Evolutionary conservation across 2,888 invertebrate genomes (phyloP).

Genomic region (Celastrina argiolus): DNA sequence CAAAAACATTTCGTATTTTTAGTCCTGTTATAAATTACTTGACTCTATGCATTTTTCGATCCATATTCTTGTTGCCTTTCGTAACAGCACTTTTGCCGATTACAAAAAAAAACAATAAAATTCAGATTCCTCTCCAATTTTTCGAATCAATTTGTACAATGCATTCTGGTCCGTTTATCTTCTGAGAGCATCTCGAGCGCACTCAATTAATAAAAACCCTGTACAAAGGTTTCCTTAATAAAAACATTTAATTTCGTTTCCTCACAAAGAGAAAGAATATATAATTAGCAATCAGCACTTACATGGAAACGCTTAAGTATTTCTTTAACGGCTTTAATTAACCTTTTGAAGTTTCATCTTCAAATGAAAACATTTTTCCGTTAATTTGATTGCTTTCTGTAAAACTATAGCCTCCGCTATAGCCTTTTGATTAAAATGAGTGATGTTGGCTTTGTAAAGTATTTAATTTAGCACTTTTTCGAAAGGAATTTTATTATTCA

Average conservation of each 20-base stretch:
- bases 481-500: not conserved
- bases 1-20: too few species aligned
- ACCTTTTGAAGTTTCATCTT: not conserved
- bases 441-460: not conserved
- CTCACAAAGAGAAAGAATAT: not conserved
- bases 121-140: not conserved
- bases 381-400: constrained; percentile 4
- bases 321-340: not conserved
- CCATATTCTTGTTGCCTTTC: too few species aligned
- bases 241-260: not conserved
- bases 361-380: not conserved
- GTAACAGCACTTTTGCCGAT: too few species aligned
- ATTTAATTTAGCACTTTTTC: not conserved
- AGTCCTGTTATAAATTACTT: too few species aligned
- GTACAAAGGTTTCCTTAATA: not conserved
- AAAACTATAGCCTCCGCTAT: not conserved
- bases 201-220: too few species aligned
- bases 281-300: not conserved
- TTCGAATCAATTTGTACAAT: not conserved
- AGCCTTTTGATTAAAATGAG: not conserved
- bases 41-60: too few species aligned
- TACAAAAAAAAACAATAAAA: too few species aligned
- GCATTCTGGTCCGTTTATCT: not conserved
- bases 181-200: not conserved
- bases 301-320: not conserved